These are phyloP conservation scores for Helleia helle DNA, from an alignment of 2,888 invertebrate genomes.

Conservation along the genomic window DNA sequence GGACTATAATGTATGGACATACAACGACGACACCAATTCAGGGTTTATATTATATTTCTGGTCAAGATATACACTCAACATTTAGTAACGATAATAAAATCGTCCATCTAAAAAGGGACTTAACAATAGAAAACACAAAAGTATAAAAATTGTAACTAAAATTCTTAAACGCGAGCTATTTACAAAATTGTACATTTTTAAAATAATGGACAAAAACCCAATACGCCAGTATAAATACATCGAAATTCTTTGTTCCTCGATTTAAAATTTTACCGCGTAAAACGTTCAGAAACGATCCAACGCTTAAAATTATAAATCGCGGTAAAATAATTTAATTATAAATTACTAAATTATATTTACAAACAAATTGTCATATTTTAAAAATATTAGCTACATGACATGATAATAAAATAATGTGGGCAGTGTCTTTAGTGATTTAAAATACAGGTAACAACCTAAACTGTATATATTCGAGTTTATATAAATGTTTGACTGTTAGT, in stretches of 20 bases:
- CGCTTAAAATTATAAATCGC: background rate
- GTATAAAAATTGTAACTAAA: constrained; percentile 38
- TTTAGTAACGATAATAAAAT: background rate
- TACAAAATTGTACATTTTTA: constrained; percentile 48
- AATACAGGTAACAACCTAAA: constrained; percentile 5
- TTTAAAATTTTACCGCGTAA: background rate
- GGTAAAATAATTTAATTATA: background rate
- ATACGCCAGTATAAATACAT: constrained; percentile 22
- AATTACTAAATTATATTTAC: constrained; percentile 52
- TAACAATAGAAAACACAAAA: constrained; percentile 43
- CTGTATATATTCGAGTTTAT: background rate
- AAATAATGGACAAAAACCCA: constrained; percentile 26
- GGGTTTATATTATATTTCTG: too few species aligned
- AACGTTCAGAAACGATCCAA: background rate
- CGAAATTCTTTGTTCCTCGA: background rate
- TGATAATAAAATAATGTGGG: background rate
- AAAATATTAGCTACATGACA: background rate
- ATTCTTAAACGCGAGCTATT: constrained; percentile 35
- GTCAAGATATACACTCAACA: background rate
- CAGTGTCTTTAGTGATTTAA: constrained; percentile 4
- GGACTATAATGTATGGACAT: too few species aligned
- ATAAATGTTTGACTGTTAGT: background rate
- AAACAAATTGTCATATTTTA: constrained; percentile 38
- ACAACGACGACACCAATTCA: too few species aligned
- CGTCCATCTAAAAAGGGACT: constrained; percentile 37